Base-by-base conservation (phyloP, 2,797 vertebrate genomes). In the Fratercula arctica region DNA sequence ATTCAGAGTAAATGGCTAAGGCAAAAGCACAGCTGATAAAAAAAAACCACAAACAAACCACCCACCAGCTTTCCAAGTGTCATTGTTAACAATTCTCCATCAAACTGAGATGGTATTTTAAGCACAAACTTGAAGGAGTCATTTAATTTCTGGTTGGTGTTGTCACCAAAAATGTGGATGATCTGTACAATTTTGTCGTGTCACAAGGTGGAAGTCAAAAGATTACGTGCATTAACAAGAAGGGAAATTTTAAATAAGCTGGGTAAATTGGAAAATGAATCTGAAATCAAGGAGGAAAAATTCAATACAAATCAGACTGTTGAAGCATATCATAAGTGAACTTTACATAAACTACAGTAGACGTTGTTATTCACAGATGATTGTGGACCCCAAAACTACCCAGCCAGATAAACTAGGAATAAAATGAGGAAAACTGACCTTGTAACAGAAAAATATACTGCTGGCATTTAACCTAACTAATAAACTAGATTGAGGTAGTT, bases 401-500 rank as follows among this genome's bases (percentile, higher is more conserved):
- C 11, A 92, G 35, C 16, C 76, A 81, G 45, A 64, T 72, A 75
- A 94, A 78, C 31, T 20, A 81, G 16, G 7, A 74, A 78, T 60
- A 69, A 93, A 89, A 87, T 60, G 48, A 87, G 60, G 89, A 94
- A 90, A 96, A 41, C 31, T 92, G 94, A 87, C 82, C 85, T 93
- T 93, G 76, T 75, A 89, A 89, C 23, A 80, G 67, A 74, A 89
- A 85, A 94, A 77, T 77, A 72, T 88, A 39, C 31, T 81, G 24
- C 66, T 83, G 37, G 37, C 79, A 88, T 95, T 96, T 95, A 84
- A 91, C 83, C 82, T 67, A 56, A 60, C 56, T 94, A 80, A 74
- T 94, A 96, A 97, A 96, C 48, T 63, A 86, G 56, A 89, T 20
- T 70, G 84, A 89, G 37, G 79, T 53, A 78, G 37, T 86, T 93